Percentiles rank a stretch among this genome's conserved stretches.
phyloP scores from a whole-genome alignment of 2,888 invertebrate species.

The Synergus laeviventris region DNA sequence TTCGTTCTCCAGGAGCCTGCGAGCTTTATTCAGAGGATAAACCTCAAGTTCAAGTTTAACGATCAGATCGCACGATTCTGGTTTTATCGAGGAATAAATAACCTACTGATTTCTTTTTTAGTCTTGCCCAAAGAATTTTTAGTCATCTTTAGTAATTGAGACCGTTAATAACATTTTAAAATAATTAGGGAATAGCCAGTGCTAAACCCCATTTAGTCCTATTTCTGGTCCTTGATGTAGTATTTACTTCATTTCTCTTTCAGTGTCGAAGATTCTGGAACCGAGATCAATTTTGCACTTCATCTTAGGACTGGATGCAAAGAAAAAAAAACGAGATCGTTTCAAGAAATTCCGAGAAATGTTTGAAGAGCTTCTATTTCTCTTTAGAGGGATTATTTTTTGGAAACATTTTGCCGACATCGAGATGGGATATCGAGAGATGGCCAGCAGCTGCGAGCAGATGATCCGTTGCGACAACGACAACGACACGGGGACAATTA shows the following conservation, averaged over 20 bases:
- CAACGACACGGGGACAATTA: slow-evolving; percentile 59
- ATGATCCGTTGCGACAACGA: slow-evolving; percentile 68
- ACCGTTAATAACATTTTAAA: too few relatives aligned
- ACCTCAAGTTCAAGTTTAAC: slow-evolving; percentile 17
- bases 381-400: slow-evolving; percentile 32
- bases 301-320: background rate
- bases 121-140: background rate
- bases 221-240: too few relatives aligned
- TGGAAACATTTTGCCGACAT: slow-evolving; percentile 35
- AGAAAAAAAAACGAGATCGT: slow-evolving; percentile 21
- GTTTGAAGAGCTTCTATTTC: slow-evolving; percentile 14
- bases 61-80: slow-evolving; percentile 22
- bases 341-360: slow-evolving; percentile 21
- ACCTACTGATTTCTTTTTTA: background rate
- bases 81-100: background rate
- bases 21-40: background rate
- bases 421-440: slow-evolving; percentile 46
- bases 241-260: background rate
- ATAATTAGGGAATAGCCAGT: too few relatives aligned
- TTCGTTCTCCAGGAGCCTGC: background rate
- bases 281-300: background rate
- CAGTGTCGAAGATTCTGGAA: background rate
- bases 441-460: slow-evolving; percentile 62
- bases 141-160: too few relatives aligned
- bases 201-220: too few relatives aligned